Base-by-base conservation (phyloP, 2,888 invertebrate genomes). In the Oscheius onirici region DNA sequence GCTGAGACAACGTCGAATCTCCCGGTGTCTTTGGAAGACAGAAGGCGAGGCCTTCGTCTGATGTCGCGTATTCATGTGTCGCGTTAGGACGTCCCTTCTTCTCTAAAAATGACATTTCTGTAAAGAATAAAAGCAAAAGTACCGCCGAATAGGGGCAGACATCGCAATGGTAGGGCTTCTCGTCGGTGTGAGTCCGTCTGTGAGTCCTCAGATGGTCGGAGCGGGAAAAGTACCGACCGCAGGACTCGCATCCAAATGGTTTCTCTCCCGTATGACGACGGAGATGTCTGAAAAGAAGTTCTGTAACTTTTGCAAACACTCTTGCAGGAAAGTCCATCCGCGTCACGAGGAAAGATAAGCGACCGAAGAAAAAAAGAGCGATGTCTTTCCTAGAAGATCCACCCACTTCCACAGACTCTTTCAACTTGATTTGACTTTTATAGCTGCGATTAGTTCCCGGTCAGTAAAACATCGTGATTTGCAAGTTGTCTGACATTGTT, bases 201-300 rank as follows among this genome's bases (percentile, higher is more conserved):
- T 80, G 79, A 5, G 78, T 82, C 69, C 82, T 74, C 13, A 85
- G 74, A 74, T 86, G 86, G 69, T 86, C 86, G 24, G 83, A 83
- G 3, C 86, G 73, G 13, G 84, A 84, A 65, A 85, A 85, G 70
- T 73, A 83, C 17, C 85, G 71, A 24, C 84, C 82, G 68, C 86
- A 86, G 54, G 74, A 72, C 20, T 84, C 82, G 57, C 86, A 86
- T 17, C 80, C 79, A 74, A 86, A 86, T 41, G 86, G 86, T 49
- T 86, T 86, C 73, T 86, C 86, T 1, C 85, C 84, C n/a, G 86
- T 86, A 68, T 86, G 85, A 2, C 86, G 81, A 8, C 85, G 84
- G 1, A 82, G 71, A 72, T 86, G 86, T 26, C 84, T 82, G 49
- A 40, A 80, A 60, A 46, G 46, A 13, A 15, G 11, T 13, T 46